These are phyloP conservation scores for Dermatophagoides farinae DNA, from an alignment of 1,140 invertebrate species.

Conservation along the genomic window DNA sequence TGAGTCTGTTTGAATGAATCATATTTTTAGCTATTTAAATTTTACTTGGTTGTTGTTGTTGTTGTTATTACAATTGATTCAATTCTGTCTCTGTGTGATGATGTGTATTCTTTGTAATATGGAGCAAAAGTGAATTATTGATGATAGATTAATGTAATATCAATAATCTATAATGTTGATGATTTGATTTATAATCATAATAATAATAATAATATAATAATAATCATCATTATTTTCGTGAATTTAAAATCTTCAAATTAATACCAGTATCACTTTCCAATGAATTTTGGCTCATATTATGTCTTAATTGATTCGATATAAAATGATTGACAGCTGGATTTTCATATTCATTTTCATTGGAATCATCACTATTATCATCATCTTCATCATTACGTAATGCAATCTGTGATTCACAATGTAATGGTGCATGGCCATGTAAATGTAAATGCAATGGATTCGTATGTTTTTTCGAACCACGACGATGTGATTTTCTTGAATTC, in stretches of 20 bases:
- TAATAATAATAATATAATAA: no score
- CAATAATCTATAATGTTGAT: neutral
- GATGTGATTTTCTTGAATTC: neutral
- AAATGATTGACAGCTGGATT: neutral
- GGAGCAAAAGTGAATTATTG: no score
- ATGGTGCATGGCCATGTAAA: neutral
- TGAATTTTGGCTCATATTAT: neutral
- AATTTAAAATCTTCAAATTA: neutral
- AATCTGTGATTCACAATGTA: slow-evolving; percentile 5
- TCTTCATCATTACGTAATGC: slow-evolving; percentile 3
- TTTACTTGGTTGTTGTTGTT: no score
- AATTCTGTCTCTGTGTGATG: no score
- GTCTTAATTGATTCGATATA: neutral
- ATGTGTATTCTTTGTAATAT: no score
- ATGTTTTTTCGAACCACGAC: neutral
- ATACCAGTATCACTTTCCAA: neutral
- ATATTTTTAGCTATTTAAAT: no score
- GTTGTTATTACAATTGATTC: neutral
- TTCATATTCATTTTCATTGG: neutral
- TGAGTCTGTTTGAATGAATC: no score
- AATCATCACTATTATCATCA: neutral
- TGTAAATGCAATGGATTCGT: neutral
- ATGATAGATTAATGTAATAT: neutral
- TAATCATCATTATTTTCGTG: no score
- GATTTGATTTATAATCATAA: no score